Conservation (phyloP, 2,888 invertebrate genomes). For the Sinodicranocentrus sp. region DNA sequence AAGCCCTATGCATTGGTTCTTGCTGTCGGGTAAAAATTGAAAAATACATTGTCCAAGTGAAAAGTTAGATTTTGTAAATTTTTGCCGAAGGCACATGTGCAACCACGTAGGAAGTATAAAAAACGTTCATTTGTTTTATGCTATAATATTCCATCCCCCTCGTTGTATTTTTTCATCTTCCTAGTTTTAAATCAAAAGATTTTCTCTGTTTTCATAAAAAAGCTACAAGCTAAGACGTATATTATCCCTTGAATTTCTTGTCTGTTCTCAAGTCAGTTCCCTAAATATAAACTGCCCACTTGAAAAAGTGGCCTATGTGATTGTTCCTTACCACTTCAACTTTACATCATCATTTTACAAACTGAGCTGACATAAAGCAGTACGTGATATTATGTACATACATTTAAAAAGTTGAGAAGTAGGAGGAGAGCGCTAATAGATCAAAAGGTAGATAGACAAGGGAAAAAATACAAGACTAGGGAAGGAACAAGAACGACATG, state of each 20-base stretch:
- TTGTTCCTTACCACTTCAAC: slow-evolving; percentile 1
- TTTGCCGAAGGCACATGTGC: neutral
- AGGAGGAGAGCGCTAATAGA: slow-evolving; percentile 17
- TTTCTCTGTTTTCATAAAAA: slow-evolving; percentile 27
- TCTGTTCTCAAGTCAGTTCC: neutral
- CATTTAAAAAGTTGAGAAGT: slow-evolving; percentile 21
- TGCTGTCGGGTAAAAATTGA: too few relatives aligned
- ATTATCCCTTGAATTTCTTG: neutral
- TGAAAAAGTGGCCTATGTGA: slow-evolving; percentile 37
- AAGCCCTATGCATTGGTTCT: too few relatives aligned
- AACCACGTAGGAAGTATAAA: neutral
- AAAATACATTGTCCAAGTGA: too few relatives aligned
- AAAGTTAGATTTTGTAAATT: too few relatives aligned
- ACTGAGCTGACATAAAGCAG: slow-evolving; percentile 54
- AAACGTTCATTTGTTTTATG: neutral
- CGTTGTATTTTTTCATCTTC: neutral
- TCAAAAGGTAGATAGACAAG: slow-evolving; percentile 28
- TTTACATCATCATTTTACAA: slow-evolving; percentile 60
- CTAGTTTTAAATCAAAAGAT: slow-evolving; percentile 29
- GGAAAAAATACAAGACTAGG: slow-evolving; percentile 49
- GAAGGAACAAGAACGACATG: slow-evolving; percentile 46
- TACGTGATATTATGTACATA: slow-evolving; percentile 53
- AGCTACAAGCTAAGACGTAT: neutral
- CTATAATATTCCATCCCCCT: neutral
- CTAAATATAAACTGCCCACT: slow-evolving; percentile 6